Percentiles rank a stretch among this genome's conserved stretches.
These are phyloP conservation scores for Orthonyx spaldingii DNA, from an alignment of 2,113 vertebrate species.

Conservation along the genomic window DNA sequence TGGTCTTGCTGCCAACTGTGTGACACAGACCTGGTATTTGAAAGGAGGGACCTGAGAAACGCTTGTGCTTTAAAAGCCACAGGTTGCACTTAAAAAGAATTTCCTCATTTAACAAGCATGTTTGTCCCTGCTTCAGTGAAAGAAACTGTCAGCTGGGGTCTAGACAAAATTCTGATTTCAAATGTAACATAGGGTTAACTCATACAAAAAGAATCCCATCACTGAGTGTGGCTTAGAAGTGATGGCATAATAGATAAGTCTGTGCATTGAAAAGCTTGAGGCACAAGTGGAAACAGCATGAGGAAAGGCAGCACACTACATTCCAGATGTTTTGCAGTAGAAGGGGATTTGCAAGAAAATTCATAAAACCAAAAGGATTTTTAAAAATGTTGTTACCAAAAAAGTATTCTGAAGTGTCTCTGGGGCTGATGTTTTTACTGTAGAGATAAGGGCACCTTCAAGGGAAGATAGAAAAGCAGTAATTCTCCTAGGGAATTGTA, in stretches of 20 bases:
- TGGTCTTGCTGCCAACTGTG: background rate
- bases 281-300: conserved; percentile 12
- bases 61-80: background rate
- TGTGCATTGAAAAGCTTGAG: conserved; percentile 5
- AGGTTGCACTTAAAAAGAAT: background rate
- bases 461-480: background rate
- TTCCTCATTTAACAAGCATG: background rate
- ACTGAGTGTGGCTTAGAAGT: background rate
- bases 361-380: background rate
- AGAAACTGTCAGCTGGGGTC: background rate
- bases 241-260: background rate
- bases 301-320: background rate
- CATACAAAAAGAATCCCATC: background rate
- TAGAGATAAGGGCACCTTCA: background rate
- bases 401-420: background rate
- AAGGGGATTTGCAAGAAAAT: background rate
- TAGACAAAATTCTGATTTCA: background rate
- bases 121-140: background rate
- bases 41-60: background rate
- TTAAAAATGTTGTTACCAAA: background rate
- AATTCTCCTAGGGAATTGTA: background rate
- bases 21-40: background rate
- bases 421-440: background rate
- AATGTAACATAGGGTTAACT: background rate
- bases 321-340: background rate